Evolutionary conservation across 2,888 invertebrate genomes (phyloP), one percentile per base, ranked within the genome.

Genomic region (Trissolcus brochymenae): DNA sequence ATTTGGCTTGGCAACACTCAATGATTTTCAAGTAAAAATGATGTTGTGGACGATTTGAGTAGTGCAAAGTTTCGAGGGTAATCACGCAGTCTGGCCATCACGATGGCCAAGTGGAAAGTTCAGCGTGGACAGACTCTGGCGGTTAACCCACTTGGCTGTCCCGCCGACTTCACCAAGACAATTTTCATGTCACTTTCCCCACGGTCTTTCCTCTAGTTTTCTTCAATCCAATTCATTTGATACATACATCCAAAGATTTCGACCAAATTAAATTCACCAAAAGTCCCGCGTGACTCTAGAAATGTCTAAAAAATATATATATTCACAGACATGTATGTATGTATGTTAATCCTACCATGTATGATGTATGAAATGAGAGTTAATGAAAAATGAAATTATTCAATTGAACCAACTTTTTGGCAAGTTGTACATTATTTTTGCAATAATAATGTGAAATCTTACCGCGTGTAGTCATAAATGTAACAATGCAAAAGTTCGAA

Each of bases 61-160:
- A 16, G 57, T 46, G 6, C 46, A 46, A 59, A 60, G 49, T 60
- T 16, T 53, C n/a, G 35, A 35, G 11, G 35, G 9, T 79, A 81
- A 81, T 81, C 78, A 75, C 49, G 17, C 17, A 46, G 16, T 46
- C 16, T 46, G 11, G 57, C 65, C 64, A 65, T 17, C 41, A 77
- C 64, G 70, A 75, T 76, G 75, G 70, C 78, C 76, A 65, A 82
- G 82, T 75, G 82, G 64, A 81, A 82, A 82, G 79, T 79, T 81
- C 78, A 79, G 62, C 64, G 62, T 75, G 76, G 73, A 82, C 73
- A 66, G 82, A 82, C 82, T 82, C 82, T 80, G 79, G 78, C 79
- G 79, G 81, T 80, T 84, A 82, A 84, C 84, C 84, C 81, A 83
- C 81, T 84, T 84, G 82, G 79, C 81, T 68, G 78, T 78, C 76